These are phyloP conservation scores for Drosophila sordidula DNA, from an alignment of 2,888 invertebrate genomes.

Conservation along the genomic window DNA sequence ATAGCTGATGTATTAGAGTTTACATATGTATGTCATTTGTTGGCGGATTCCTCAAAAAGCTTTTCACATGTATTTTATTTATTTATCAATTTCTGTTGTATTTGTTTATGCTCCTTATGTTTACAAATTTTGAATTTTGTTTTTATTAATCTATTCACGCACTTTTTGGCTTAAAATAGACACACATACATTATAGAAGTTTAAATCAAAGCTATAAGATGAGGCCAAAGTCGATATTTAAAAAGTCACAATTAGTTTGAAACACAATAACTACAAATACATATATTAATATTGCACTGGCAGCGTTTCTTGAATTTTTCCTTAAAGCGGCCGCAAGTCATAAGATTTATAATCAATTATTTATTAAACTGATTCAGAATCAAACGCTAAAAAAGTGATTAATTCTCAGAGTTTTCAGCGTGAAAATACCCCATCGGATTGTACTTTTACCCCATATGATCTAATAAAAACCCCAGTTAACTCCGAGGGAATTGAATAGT, in stretches of 20 bases:
- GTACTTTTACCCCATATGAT: not conserved
- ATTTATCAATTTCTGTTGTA: conserved; percentile 25
- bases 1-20: too few species aligned
- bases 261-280: conserved; percentile 42
- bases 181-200: conserved; percentile 38
- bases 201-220: conserved; percentile 44
- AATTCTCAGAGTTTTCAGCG: not conserved
- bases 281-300: conserved; percentile 25
- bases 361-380: too few species aligned
- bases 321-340: not conserved
- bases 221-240: conserved; percentile 35
- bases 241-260: conserved; percentile 45
- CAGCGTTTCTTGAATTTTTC: conserved; percentile 9
- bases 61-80: conserved; percentile 20
- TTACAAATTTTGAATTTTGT: conserved; percentile 35
- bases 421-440: not conserved
- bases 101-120: conserved; percentile 28
- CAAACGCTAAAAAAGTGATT: too few species aligned
- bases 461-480: not conserved
- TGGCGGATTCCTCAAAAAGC: not conserved
- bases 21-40: not conserved
- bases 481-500: not conserved
- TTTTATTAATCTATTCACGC: conserved; percentile 40
- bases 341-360: not conserved
- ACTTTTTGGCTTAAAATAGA: conserved; percentile 35